These are phyloP conservation scores for Oxytorus armatus DNA, from an alignment of 2,888 invertebrate species.

Conservation along the genomic window DNA sequence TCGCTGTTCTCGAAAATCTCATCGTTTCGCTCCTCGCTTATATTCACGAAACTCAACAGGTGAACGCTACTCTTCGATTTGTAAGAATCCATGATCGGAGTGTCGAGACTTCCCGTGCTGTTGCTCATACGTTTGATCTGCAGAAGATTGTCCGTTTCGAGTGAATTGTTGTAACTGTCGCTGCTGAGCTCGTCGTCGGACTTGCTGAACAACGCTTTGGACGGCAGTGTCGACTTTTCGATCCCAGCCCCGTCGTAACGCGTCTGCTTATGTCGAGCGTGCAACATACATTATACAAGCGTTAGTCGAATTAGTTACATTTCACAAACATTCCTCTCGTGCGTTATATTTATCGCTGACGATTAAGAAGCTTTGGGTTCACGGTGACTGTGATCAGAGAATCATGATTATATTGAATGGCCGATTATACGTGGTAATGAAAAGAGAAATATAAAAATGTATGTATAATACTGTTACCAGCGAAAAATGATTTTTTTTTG, in stretches of 20 bases:
- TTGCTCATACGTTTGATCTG: conserved; percentile 80
- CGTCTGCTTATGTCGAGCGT: conserved; percentile 73
- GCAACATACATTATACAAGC: conserved; percentile 56
- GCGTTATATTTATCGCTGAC: conserved; percentile 1
- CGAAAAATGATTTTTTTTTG: neutral
- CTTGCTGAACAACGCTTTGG: conserved; percentile 79
- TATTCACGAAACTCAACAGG: conserved; percentile 74
- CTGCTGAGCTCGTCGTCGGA: conserved; percentile 82
- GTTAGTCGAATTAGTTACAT: conserved; percentile 52
- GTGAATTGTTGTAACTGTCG: conserved; percentile 75
- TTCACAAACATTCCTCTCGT: conserved; percentile 41
- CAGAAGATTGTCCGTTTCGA: conserved; percentile 76
- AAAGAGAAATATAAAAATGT: neutral
- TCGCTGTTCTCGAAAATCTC: conserved; percentile 39
- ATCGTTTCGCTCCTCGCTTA: conserved; percentile 66
- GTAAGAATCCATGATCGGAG: conserved; percentile 69
- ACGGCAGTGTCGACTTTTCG: conserved; percentile 75
- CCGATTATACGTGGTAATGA: too few relatives aligned
- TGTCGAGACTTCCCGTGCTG: conserved; percentile 80
- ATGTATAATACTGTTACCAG: too few relatives aligned
- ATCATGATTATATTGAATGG: neutral
- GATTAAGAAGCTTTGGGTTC: neutral
- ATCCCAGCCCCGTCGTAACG: conserved; percentile 54
- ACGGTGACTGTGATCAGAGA: neutral
- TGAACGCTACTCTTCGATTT: conserved; percentile 73